Conservation (phyloP, 2,113 vertebrate species). For the Passer domesticus region DNA sequence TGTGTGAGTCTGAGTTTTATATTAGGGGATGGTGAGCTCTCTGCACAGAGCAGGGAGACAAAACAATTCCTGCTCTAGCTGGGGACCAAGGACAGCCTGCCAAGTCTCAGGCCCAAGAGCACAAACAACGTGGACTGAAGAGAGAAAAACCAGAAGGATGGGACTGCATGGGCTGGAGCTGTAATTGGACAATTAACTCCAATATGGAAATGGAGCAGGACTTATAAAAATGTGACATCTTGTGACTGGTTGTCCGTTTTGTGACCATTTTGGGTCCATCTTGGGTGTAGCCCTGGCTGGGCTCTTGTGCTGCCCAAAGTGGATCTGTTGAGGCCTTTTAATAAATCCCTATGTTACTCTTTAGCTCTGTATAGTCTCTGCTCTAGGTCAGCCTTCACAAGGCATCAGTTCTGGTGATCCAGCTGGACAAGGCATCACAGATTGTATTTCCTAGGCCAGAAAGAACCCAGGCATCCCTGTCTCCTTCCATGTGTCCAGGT, state of each 20-base stretch:
- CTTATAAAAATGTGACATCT: background rate
- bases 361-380: background rate
- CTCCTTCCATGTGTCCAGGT: background rate
- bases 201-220: background rate
- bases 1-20: background rate
- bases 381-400: background rate
- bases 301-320: background rate
- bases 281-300: background rate
- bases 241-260: background rate
- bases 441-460: background rate
- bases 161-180: background rate
- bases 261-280: background rate
- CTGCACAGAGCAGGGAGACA: background rate
- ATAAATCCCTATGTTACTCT: background rate
- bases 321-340: background rate
- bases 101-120: background rate
- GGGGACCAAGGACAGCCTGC: background rate
- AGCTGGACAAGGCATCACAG: background rate
- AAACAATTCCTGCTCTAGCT: background rate
- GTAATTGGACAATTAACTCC: background rate
- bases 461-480: background rate
- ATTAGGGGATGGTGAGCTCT: background rate
- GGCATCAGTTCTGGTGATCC: background rate
- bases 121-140: accelerated
- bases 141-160: background rate